Percentiles rank a stretch among this genome's conserved stretches.
These are phyloP conservation scores for Fopius arisanus DNA, from an alignment of 1,140 invertebrate genomes.

Conservation along the genomic window DNA sequence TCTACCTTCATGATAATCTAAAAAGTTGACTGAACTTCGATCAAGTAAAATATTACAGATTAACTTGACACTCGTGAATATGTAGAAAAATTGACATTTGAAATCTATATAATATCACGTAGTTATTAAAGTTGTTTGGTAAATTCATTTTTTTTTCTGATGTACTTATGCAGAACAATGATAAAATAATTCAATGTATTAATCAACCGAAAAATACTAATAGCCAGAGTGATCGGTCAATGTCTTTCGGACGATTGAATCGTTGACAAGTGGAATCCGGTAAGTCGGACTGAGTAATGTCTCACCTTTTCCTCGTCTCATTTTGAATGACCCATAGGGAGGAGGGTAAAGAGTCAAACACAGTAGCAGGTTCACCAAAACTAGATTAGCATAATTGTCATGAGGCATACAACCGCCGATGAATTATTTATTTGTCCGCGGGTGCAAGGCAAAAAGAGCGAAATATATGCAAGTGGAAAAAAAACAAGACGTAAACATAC, in stretches of 20 bases:
- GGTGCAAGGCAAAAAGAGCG: conserved; percentile 35
- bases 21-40: too few species aligned
- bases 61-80: too few species aligned
- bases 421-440: conserved; percentile 56
- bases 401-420: conserved; percentile 54
- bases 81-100: too few species aligned
- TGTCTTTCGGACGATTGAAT: not conserved
- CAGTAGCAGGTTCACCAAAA: conserved; percentile 42
- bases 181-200: too few species aligned
- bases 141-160: too few species aligned
- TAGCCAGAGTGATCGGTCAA: not conserved
- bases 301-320: conserved; percentile 7
- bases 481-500: conserved; percentile 23
- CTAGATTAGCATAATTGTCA: conserved; percentile 57
- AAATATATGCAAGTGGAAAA: conserved; percentile 28
- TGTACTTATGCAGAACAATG: too few species aligned
- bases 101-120: too few species aligned
- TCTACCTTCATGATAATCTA: too few species aligned
- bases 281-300: not conserved
- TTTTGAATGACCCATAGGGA: not conserved
- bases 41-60: too few species aligned
- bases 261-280: not conserved
- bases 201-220: too few species aligned
- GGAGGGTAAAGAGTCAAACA: conserved; percentile 3
- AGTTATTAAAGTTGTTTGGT: too few species aligned